Evolutionary conservation across 1,140 invertebrate genomes (phyloP).

Genomic region (Caenorhabditis remanei): DNA sequence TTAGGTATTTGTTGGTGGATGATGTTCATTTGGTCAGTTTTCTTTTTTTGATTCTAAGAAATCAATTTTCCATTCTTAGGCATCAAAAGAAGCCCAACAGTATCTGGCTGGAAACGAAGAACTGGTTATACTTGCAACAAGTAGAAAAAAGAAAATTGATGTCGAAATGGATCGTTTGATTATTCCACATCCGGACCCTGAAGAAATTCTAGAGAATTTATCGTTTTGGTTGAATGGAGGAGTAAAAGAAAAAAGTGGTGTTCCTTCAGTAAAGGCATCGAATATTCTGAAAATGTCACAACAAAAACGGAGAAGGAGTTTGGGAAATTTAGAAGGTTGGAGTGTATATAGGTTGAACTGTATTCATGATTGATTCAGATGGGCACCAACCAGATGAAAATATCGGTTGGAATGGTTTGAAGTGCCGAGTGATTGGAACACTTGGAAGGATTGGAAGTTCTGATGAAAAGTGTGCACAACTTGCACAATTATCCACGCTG

Average conservation of each 20-base stretch:
- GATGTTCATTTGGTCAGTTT: slow-evolving; percentile 34
- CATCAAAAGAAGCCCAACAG: slow-evolving; percentile 35
- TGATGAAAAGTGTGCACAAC: slow-evolving; percentile 38
- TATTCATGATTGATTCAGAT: neutral
- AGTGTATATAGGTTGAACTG: neutral
- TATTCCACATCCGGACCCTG: slow-evolving; percentile 24
- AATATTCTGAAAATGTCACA: slow-evolving; percentile 50
- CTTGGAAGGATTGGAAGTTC: slow-evolving; percentile 33
- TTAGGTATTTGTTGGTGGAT: neutral
- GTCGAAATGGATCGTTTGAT: slow-evolving; percentile 22
- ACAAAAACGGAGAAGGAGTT: slow-evolving; percentile 10
- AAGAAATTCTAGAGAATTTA: slow-evolving; percentile 10
- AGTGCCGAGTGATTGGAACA: slow-evolving; percentile 38
- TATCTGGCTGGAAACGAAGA: slow-evolving; percentile 18
- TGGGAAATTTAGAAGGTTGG: slow-evolving; percentile 19
- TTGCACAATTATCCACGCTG: slow-evolving; percentile 19
- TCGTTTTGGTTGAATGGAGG: slow-evolving; percentile 36
- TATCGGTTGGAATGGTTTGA: slow-evolving; percentile 34
- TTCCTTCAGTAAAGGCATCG: slow-evolving; percentile 27
- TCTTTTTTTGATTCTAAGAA: neutral
- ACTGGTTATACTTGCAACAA: slow-evolving; percentile 33
- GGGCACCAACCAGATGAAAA: slow-evolving; percentile 36
- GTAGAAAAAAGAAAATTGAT: slow-evolving; percentile 18
- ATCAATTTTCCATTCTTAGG: neutral
- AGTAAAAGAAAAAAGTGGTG: slow-evolving; percentile 6